phyloP scores from a whole-genome alignment of 2,888 invertebrate genomes.

The Aphelenchoides bicaudatus region DNA sequence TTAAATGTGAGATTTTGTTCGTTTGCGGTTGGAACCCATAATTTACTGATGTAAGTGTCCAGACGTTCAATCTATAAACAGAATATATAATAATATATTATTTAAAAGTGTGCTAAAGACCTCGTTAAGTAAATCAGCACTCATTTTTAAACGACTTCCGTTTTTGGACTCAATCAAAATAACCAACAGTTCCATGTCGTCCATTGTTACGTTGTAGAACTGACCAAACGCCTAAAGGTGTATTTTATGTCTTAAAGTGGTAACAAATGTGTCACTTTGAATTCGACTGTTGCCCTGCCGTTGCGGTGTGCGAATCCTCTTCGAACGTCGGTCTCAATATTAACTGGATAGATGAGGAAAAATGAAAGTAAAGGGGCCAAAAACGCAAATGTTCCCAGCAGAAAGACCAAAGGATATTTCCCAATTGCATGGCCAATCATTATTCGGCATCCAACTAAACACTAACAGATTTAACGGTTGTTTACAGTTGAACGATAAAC shows the following conservation, averaged over 20 bases:
- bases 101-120: constrained; percentile 22
- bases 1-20: constrained; percentile 19
- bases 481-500: too few relatives aligned
- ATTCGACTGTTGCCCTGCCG: constrained; percentile 47
- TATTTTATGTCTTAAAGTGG: constrained; percentile 18
- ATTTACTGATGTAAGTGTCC: constrained; percentile 39
- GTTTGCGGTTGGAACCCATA: constrained; percentile 10
- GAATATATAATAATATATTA: not conserved
- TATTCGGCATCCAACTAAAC: too few relatives aligned
- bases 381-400: constrained; percentile 15
- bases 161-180: constrained; percentile 44
- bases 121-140: constrained; percentile 41
- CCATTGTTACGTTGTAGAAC: constrained; percentile 47
- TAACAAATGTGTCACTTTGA: constrained; percentile 36
- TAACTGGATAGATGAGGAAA: constrained; percentile 42
- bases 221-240: constrained; percentile 47
- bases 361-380: constrained; percentile 31
- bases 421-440: constrained; percentile 23
- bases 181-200: constrained; percentile 51
- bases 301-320: constrained; percentile 51
- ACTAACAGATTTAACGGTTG: not conserved
- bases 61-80: constrained; percentile 40
- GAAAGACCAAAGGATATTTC: constrained; percentile 19
- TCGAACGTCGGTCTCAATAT: constrained; percentile 51
- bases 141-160: constrained; percentile 31